Evolutionary conservation across 1,140 invertebrate species (phyloP).

Genomic region (Neodiprion pinetum): DNA sequence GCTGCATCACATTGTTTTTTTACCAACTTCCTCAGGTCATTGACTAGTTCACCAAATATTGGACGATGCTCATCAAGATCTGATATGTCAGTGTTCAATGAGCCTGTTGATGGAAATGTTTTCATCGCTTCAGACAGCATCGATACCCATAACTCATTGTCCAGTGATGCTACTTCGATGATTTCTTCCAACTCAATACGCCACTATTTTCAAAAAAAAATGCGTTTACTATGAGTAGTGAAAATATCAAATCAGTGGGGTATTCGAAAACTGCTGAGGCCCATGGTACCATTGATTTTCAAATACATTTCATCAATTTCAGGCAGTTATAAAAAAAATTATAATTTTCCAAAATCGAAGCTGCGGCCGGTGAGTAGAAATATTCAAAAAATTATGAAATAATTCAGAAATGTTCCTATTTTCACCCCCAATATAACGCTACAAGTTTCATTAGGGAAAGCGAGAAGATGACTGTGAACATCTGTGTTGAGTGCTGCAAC

Average conservation of each 20-base stretch:
- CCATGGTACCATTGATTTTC: no score
- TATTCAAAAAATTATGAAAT: no score
- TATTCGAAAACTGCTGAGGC: no score
- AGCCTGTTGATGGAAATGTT: constrained; percentile 87
- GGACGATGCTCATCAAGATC: constrained; percentile 87
- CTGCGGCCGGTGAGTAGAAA: no score
- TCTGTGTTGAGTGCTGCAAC: no score
- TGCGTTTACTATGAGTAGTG: background rate
- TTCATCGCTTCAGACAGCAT: constrained; percentile 96
- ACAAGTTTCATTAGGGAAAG: no score
- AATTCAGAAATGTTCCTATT: no score
- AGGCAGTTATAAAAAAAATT: no score
- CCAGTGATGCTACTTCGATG: constrained; percentile 86
- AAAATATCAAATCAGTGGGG: background rate
- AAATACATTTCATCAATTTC: no score
- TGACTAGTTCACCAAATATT: constrained; percentile 89
- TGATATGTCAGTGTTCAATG: constrained; percentile 84
- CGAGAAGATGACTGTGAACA: no score
- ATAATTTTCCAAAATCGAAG: no score
- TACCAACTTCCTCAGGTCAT: constrained; percentile 85
- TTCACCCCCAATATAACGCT: no score
- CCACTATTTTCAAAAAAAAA: constrained; percentile 73
- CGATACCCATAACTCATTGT: constrained; percentile 95
- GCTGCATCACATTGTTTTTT: constrained; percentile 85
- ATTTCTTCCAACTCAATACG: constrained; percentile 91